Percentiles rank a stretch among this genome's conserved stretches.
These are phyloP conservation scores for Tauraco hartlaubi DNA, from an alignment of 2,797 vertebrate species.

Conservation along the genomic window DNA sequence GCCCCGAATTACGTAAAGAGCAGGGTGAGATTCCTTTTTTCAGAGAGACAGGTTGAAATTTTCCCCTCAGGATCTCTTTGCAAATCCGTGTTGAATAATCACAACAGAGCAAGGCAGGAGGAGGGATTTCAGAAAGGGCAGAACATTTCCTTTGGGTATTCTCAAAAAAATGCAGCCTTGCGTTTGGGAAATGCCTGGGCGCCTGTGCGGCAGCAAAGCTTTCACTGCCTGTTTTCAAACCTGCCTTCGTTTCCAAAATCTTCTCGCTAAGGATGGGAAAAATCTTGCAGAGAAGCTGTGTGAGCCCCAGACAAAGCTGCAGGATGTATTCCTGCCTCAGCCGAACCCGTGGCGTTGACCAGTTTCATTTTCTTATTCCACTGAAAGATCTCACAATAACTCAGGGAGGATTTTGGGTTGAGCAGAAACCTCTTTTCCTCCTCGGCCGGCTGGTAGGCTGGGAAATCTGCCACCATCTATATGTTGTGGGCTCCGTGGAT, in stretches of 20 bases:
- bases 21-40: conserved; percentile 2
- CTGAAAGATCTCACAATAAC: background rate
- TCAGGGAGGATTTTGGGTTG: background rate
- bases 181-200: background rate
- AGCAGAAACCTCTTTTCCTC: background rate
- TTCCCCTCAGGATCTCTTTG: background rate
- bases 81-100: background rate
- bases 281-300: background rate
- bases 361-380: background rate
- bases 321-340: background rate
- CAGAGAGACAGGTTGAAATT: background rate
- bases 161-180: conserved; percentile 10
- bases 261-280: background rate
- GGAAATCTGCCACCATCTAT: accelerated
- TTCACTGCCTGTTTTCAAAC: background rate
- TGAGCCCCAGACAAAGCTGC: background rate
- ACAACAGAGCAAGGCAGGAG: background rate
- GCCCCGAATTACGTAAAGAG: background rate
- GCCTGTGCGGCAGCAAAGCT: background rate
- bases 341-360: accelerated
- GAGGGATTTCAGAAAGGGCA: conserved; percentile 8
- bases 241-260: background rate
- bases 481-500: background rate
- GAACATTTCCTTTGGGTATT: conserved; percentile 28
- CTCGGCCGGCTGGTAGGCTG: background rate